Base-by-base conservation (phyloP, 2,113 vertebrate genomes). In the Larimichthys polyactis region DNA sequence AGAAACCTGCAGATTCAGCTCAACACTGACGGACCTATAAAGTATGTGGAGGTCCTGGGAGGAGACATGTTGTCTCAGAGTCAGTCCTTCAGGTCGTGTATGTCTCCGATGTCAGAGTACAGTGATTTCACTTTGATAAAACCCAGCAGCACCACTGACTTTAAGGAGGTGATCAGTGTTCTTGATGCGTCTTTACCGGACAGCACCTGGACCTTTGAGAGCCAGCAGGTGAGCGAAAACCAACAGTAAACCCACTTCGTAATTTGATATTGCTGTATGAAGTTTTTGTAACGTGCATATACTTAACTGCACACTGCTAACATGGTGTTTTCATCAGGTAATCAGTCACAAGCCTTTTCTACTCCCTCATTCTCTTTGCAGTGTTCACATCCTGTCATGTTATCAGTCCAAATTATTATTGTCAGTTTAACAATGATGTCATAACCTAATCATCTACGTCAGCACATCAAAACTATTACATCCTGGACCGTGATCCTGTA, bases 131-230 rank as follows among this genome's bases (percentile, higher is more conserved):
- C 32, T 5, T 36, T 36, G 32, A 36, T 36, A 36, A 36, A 36
- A 36, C 32, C 32, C 32, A 36, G 32, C 32, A 36, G 32, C 74
- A 89, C 85, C 64, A 84, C 81, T 14, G 88, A 87, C 81, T 89
- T 89, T 74, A 87, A 83, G 58, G 91, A 92, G 17, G 82, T 87
- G 55, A 78, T 91, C 85, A 91, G 85, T 71, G 84, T 87, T 3
- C 62, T 90, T 60, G 87, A 90, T 68, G 85, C 89, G 32, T 92
- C 90, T 82, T 76, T 92, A 70, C 90, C 90, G 4, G 90, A 90
- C 87, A 90, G 84, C 79, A 83, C 89, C 70, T 90, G 90, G 89
- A 92, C 86, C 75, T 90, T 91, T 84, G 90, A 91, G 83, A 90
- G 89, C 59, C 90, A 93, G 29, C 92, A 93, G 92, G 92, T 93